Base-by-base conservation (phyloP, 2,113 vertebrate species). In the Lathamus discolor region DNA sequence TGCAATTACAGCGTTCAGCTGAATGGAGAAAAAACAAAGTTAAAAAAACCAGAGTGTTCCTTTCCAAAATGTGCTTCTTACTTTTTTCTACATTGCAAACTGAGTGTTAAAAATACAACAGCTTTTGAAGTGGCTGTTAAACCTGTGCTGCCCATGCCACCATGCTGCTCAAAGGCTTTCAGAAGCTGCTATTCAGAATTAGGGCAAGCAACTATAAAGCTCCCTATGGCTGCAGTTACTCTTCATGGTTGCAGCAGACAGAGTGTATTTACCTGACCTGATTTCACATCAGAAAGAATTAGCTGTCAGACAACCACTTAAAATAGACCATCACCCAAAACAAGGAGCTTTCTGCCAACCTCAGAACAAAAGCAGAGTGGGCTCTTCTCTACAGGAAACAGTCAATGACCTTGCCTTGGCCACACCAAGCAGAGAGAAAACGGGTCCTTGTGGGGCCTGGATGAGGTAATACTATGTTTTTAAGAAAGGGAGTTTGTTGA, bases 221-320 rank as follows among this genome's bases (percentile, higher is more conserved):
- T 95, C 23, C 92, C 95, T 14, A 5, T 2, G 39, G 83, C 97
- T 33, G 76, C 94, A 35, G 94, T 97, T 79, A 66, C 98, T 73
- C 86, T 95, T 68, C 81, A 89, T 49, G 85, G 96, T 31, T 98
- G 96, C 75, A 96, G 96, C 61, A 78, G 96, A 18, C 54, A 78
- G 96, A 18, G 77, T 97, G 43, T 97, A 98, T 83, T 98, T 98
- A 93, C 97, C 98, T 51, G 98, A 99, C 93, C 97, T 98, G 83
- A 96, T 98, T 95, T 98, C 97, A 17, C 44, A 95, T 94, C 92
- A 97, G 96, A 96, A 97, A 85, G 66, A 93, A 94, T 96, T 92
- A 96, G 29, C 83, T 93, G 83, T 63, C 77, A 96, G 91, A 91
- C 7, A 79, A 49, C 73, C 80, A 92, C 48, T 73, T 80, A 96